Base-by-base conservation (phyloP, 2,797 vertebrate species). In the Acanthurus leucopareius region DNA sequence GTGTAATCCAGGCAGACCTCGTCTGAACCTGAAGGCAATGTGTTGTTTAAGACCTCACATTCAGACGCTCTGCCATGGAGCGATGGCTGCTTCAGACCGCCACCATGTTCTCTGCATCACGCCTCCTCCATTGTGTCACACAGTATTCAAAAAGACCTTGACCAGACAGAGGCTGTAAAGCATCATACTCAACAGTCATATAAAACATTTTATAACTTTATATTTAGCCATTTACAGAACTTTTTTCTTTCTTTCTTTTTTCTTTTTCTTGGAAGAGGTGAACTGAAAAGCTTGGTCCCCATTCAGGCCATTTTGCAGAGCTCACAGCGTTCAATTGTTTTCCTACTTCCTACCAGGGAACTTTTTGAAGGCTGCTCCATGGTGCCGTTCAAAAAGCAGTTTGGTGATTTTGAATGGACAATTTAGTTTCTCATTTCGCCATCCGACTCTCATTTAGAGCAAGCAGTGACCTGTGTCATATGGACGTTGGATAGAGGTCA, bases 321-420 rank as follows among this genome's bases (percentile, higher is more conserved):
- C 82, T 84, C 74, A 79, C 60, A 61, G 82, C 51, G 32, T 85
- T 77, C 86, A 86, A 85, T 90, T 78, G 88, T 32, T 85, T 91
- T 89, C 76, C 60, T 66, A 73, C 69, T 91, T 89, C 76, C 60
- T 66, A 73, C 69, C 51, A 52, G 67, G 49, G 64, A 85, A 77
- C 75, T 72, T 86, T 87, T 87, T 76, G 54, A 87, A 85, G 73
- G 80, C 68, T 83, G 72, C 83, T 82, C 76, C 47, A 32, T 77
- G 75, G 77, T 60, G 82, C 76, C 51, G 35, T 80, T 88, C 65
- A 69, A 80, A 87, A 83, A 82, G 69, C 69, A 51, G 71, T 69
- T 92, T 83, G 76, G 82, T 81, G 88, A 79, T 91, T 92, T 81
- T 91, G 84, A 93, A 93, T 91, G 80, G 82, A 86, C 91, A 86